Evolutionary conservation across 2,113 vertebrate species (phyloP).

Genomic region (Typhlomys cinereus): DNA sequence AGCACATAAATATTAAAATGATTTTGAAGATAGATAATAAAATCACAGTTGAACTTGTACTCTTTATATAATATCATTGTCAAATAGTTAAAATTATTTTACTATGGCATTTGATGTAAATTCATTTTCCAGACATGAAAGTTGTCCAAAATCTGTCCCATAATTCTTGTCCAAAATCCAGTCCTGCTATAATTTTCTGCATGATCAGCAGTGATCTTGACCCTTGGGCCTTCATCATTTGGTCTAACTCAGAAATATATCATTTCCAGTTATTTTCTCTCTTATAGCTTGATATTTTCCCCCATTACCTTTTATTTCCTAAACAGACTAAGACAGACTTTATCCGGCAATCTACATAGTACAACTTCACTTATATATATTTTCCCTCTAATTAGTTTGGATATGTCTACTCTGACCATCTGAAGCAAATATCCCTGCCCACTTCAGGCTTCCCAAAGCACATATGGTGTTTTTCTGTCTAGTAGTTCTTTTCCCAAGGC

Average conservation of each 20-base stretch:
- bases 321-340: not conserved
- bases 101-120: not conserved
- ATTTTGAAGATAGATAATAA: not conserved
- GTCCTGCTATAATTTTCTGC: not conserved
- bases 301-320: not conserved
- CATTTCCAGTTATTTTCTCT: not conserved
- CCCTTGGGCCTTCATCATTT: not conserved
- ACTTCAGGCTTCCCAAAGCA: not conserved
- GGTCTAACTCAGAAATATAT: not conserved
- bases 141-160: not conserved
- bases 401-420: not conserved
- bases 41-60: not conserved
- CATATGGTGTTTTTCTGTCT: constrained; percentile 49
- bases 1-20: not conserved
- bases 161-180: not conserved
- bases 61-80: constrained; percentile 7
- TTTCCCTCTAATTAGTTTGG: not conserved
- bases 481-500: constrained; percentile 45
- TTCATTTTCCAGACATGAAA: not conserved
- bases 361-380: not conserved
- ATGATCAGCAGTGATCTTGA: not conserved
- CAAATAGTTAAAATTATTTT: not conserved
- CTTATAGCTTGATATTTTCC: not conserved
- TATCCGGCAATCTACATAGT: not conserved
- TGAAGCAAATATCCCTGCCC: not conserved